Evolutionary conservation across 2,888 invertebrate genomes (phyloP), one percentile per base, ranked within the genome.

Genomic region (Timema podura): DNA sequence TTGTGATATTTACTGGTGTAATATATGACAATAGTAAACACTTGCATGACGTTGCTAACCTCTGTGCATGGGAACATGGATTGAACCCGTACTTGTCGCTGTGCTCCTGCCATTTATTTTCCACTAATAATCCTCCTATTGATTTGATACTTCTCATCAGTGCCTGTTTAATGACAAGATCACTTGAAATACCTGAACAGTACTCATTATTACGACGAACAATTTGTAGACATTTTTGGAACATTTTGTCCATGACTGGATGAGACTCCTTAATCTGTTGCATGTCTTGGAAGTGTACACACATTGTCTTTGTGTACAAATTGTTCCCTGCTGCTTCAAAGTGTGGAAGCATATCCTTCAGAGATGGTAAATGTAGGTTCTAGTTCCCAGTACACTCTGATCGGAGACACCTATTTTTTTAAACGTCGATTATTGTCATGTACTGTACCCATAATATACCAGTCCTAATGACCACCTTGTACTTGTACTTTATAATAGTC

Each of bases 181-280:
- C 1, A n/a, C n/a, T 57, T 11, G n/a, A 13, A 57, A 57, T 11
- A 54, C 54, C 15, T 57, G n/a, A 13, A 5, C 57, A 57, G n/a
- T 57, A 57, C 57, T 57, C 57, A n/a, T 57, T 57, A 57, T 30
- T 57, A 13, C 57, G n/a, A 57, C 13, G 57, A 5, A 57, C 57
- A 57, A 57, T n/a, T 0, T 57, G 0, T 11, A n/a, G 15, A 57
- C 57, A 0, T n/a, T 57, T 57, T 13, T 57, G 57, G 13, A 57
- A 57, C 57, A n/a, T 5, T 9, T 1, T 13, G 13, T 57, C 3
- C 0, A n/a, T 30, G 30, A 13, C 30, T 5, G 15, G 57, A 30
- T 57, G 57, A 57, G 57, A 57, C 57, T 57, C 15, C 57, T 57
- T 57, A n/a, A 57, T 11, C 57, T 57, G 57, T 57, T 57, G 51